These are phyloP conservation scores for Coendou prehensilis DNA, from an alignment of 2,797 vertebrate species.

Conservation along the genomic window DNA sequence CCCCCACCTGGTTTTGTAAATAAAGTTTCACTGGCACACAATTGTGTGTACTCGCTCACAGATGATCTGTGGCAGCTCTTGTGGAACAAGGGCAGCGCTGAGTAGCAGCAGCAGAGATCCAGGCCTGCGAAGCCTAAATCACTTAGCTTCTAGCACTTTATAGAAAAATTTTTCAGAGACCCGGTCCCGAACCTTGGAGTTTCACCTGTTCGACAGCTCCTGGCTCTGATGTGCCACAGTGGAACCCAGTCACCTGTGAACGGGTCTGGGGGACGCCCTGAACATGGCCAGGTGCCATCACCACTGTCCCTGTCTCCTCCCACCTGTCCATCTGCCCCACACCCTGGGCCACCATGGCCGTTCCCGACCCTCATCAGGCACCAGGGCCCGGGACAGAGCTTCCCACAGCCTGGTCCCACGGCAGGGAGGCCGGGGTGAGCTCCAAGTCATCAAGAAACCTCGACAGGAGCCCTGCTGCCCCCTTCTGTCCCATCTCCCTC, in stretches of 20 bases:
- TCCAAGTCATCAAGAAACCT: background rate
- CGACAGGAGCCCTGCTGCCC: background rate
- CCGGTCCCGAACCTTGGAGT: background rate
- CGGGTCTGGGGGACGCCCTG: fast-evolving
- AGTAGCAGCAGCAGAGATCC: fast-evolving
- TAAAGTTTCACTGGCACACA: background rate
- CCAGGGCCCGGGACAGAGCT: background rate
- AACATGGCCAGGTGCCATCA: fast-evolving
- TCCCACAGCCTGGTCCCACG: background rate
- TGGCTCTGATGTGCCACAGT: background rate
- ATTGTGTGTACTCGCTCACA: background rate
- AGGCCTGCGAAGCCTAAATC: background rate
- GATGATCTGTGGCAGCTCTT: background rate
- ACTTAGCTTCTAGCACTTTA: background rate
- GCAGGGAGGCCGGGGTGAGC: fast-evolving
- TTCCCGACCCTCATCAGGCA: fast-evolving
- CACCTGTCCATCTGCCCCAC: background rate
- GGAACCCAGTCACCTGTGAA: too few relatives aligned
- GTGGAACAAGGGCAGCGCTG: fast-evolving
- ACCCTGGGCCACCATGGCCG: fast-evolving
- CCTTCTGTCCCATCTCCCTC: fast-evolving
- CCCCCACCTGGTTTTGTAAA: background rate
- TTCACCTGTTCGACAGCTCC: background rate
- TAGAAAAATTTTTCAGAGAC: fast-evolving
- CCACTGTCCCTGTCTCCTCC: background rate